Evolutionary conservation across 2,797 vertebrate species (phyloP), one percentile per base, ranked within the genome.

Genomic region (Brachyalestes nurse): DNA sequence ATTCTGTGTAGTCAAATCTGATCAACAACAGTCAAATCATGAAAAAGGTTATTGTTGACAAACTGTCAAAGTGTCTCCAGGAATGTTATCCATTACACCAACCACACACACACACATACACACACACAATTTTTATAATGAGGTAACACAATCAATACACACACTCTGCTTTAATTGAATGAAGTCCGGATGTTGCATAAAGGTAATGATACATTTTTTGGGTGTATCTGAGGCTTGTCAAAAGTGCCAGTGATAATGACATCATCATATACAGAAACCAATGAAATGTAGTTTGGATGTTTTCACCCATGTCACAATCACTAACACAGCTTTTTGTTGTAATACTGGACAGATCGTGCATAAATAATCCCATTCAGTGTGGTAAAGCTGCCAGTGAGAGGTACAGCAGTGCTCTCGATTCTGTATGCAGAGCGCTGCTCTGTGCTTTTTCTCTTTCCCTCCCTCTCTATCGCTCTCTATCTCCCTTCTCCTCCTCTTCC

Each of bases 401-500:
- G 53, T 70, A 62, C 28, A 58, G 71, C 71, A 42, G 16, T 75
- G 81, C 34, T 70, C 55, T 55, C 5, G 17, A 55, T 74, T 78
- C 70, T 53, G 62, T 71, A 75, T 73, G 78, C 74, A 69, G 64
- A 81, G 49, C 38, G 47, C 74, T 49, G 58, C 65, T 62, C 34
- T 23, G 62, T 76, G 67, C 60, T 78, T 78, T 84, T 70, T 25
- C 72, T 82, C 76, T 67, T 61, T 77, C 61, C 75, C 53, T 65
- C 57, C 57, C 21, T 80, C 69, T 70, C 75, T 34, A 69, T 61
- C 75, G 64, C 70, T 81, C 65, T 76, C 79, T 38, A 51, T 78
- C 61, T 66, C 72, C 51, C 72, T 83, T 78, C 79, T 77, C 79
- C 72, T 77, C 76, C 45, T 83, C 72, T 66, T 58, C 65, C 17